phyloP scores from a whole-genome alignment of 2,888 invertebrate genomes.

The Neoitamus cyanurus region DNA sequence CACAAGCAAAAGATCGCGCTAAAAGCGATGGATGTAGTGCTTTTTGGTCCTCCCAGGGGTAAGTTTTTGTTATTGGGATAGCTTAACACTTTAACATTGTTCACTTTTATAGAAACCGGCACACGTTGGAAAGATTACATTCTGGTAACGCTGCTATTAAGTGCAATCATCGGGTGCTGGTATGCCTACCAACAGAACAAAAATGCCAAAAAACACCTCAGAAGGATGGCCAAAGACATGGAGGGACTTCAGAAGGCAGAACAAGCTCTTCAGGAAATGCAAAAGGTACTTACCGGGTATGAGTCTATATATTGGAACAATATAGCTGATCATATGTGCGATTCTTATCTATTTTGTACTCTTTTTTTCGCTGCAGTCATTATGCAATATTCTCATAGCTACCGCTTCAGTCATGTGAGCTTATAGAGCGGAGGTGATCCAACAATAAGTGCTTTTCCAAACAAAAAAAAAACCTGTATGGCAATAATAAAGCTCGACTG shows the following conservation, averaged over 20 bases:
- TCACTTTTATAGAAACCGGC: constrained; percentile 72
- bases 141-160: constrained; percentile 82
- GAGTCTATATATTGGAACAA: background rate
- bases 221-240: constrained; percentile 94
- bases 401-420: constrained; percentile 28
- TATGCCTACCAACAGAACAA: constrained; percentile 92
- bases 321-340: background rate
- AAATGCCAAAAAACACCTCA: constrained; percentile 85
- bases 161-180: constrained; percentile 90
- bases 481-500: background rate
- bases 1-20: constrained; percentile 97
- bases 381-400: constrained; percentile 22
- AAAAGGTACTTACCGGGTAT: constrained; percentile 68
- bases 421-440: background rate
- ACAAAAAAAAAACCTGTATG: background rate
- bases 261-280: constrained; percentile 85
- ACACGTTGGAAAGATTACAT: constrained; percentile 90
- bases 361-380: background rate
- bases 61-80: constrained; percentile 57
- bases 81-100: background rate
- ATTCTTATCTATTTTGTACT: background rate
- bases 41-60: constrained; percentile 98
- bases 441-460: background rate
- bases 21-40: constrained; percentile 98
- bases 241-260: constrained; percentile 91